Base-by-base conservation (phyloP, 2,113 vertebrate genomes). In the Lucifuga dentata region DNA sequence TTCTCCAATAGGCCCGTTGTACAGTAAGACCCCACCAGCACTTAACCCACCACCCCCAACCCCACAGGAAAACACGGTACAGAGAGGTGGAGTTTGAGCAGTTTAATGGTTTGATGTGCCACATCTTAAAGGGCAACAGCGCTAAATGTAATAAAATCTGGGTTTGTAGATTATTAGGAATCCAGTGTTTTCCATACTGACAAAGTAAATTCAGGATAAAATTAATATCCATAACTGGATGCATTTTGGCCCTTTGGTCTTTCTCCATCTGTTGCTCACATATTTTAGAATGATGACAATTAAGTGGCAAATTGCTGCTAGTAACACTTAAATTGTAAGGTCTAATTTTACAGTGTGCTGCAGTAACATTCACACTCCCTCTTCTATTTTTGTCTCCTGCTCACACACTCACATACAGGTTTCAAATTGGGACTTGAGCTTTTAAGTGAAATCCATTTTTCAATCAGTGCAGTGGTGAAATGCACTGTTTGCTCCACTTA, bases 401-500 rank as follows among this genome's bases (percentile, higher is more conserved):
- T 16, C 2, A 17, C 21, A 68, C 38, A 29, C 8, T 48, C 23
- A 24, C 16, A 43, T 15, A 17, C 40, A 21, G 64, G 41, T 38
- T 51, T 17, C 12, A 57, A 49, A 39, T 61, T 6, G 10, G 21
- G 65, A 73, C 8, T 39, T 13, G 70, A 63, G 67, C 21, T 44
- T 78, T 73, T 52, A 62, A 69, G 40, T 62, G n/a, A 60, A 79
- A 77, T 84, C 74, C 26, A 77, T 84, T 79, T 49, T 53, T 61
- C 48, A 66, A 81, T 69, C 68, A 29, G n/a, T 0, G 33, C n/a
- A 15, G n/a, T 23, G 12, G 11, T 19, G 16, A 55, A 64, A 61
- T 51, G 23, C 33, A 40, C 61, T 61, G 32, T 65, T 44, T 36
- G 62, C 64, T 60, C 68, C 24, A 45, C 33, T 44, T 60, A 76